Evolutionary conservation across 2,888 invertebrate genomes (phyloP), one percentile per base, ranked within the genome.

Genomic region (Oithona nana): DNA sequence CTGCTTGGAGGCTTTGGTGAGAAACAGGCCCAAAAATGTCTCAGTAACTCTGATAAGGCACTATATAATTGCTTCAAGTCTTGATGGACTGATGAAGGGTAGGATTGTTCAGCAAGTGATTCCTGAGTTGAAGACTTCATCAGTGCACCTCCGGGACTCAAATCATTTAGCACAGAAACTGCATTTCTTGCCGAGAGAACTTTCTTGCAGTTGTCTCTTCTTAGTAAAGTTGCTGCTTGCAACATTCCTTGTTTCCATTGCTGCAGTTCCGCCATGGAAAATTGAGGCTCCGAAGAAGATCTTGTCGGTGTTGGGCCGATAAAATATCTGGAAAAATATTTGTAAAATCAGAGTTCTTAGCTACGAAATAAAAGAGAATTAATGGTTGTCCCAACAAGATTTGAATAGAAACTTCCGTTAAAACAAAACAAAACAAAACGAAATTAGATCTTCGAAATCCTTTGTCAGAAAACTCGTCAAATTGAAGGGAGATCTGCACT

Each of bases 21-120:
- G 76, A 97, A 94, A 72, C 93, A 87, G 54, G 83, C 80, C 95
- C 97, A 98, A 75, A 97, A 88, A 74, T 95, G 94, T 64, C 88
- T 81, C 16, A 95, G 75, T 64, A 98, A 75, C 75, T 97, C 97
- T 65, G 87, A 83, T 3, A 87, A 78, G 1, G 89, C 87, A 60
- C 85, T 78, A 75, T 95, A 94, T 60, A 93, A 76, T 66, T 86
- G 82, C 63, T 84, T 80, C 13, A 95, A 76, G 70, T 95, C 94
- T 54, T 80, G 52, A 52, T 30, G 58, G 26, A 61, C 61, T 4
- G 61, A 30, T 28, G n/a, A 28, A 28, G 61, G 61, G 30, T 31
- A 61, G 6, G 6, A 16, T 22, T 54, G 28, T 20, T 61, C 61
- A 8, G 61, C 61, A 20, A 61, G 30, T n/a, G n/a, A 13, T 24